Conservation (phyloP, 2,797 vertebrate genomes). For the Esox lucius region DNA sequence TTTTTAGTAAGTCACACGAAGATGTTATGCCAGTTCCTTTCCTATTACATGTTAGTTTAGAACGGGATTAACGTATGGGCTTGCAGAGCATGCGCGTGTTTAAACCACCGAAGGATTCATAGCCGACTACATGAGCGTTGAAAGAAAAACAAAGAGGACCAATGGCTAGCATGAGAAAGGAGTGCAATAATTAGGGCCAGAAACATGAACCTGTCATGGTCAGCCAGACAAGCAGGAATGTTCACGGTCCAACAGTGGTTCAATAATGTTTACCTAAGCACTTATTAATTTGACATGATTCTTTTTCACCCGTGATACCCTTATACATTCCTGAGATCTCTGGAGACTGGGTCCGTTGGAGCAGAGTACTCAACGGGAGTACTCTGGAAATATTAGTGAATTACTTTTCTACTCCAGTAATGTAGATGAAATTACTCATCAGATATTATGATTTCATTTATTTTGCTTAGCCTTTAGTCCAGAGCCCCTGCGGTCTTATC, state of each 20-base stretch:
- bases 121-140: slow-evolving; percentile 19
- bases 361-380: not conserved
- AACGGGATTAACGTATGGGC: not conserved
- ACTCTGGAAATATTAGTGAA: not conserved
- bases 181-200: slow-evolving; percentile 45
- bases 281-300: slow-evolving; percentile 60
- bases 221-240: slow-evolving; percentile 58
- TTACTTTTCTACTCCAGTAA: not conserved
- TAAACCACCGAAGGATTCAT: not conserved
- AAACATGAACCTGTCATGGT: slow-evolving; percentile 57
- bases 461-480: not conserved
- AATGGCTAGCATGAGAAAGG: slow-evolving; percentile 48
- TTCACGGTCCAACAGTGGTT: slow-evolving; percentile 52
- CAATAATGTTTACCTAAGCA: slow-evolving; percentile 63
- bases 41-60: not conserved
- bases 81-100: too few relatives aligned
- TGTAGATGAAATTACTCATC: not conserved
- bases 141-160: slow-evolving; percentile 46
- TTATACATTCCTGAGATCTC: not conserved
- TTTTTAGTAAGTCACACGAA: not conserved
- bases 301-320: not conserved
- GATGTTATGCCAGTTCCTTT: not conserved
- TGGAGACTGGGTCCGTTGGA: not conserved
- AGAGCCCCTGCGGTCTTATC: not conserved
- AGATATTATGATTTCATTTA: not conserved